A percentile compares a stretch with the other conserved stretches of the same genome.
Evolutionary conservation across 2,888 invertebrate species (phyloP).

Genomic region (Rapana venosa): DNA sequence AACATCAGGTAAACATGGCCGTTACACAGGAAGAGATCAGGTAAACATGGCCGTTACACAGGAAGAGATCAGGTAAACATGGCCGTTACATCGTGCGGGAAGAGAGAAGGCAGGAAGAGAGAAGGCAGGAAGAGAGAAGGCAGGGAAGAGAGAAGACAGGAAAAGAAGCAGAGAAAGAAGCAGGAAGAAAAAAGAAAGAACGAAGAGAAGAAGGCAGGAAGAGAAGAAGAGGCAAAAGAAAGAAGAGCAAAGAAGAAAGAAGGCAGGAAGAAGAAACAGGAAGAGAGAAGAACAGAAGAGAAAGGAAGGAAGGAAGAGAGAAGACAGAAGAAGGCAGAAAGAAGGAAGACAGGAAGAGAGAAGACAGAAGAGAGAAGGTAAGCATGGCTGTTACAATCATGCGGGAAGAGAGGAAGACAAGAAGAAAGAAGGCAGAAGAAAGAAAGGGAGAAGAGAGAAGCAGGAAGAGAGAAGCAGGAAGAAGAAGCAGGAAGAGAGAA

Average conservation of each 20-base stretch:
- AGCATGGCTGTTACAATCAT: no score
- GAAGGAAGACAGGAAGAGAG: no score
- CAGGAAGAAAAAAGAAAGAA: not conserved
- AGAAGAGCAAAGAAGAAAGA: not conserved
- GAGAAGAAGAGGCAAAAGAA: not conserved
- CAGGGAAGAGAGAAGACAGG: not conserved
- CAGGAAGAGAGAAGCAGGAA: no score
- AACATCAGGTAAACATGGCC: not conserved
- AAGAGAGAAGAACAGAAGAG: not conserved
- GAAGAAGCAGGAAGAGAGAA: no score
- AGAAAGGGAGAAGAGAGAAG: no score
- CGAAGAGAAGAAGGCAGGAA: not conserved
- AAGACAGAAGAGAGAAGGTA: no score
- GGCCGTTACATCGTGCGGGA: constrained; percentile 6
- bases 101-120: not conserved
- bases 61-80: not conserved
- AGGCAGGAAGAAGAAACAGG: not conserved
- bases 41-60: not conserved
- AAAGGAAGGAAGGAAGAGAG: no score
- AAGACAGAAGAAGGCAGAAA: no score
- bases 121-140: not conserved
- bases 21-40: not conserved
- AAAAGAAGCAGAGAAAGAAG: not conserved
- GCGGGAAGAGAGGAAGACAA: no score
- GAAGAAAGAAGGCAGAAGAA: no score